phyloP scores from a whole-genome alignment of 2,113 vertebrate genomes.

The Arvicanthis niloticus region DNA sequence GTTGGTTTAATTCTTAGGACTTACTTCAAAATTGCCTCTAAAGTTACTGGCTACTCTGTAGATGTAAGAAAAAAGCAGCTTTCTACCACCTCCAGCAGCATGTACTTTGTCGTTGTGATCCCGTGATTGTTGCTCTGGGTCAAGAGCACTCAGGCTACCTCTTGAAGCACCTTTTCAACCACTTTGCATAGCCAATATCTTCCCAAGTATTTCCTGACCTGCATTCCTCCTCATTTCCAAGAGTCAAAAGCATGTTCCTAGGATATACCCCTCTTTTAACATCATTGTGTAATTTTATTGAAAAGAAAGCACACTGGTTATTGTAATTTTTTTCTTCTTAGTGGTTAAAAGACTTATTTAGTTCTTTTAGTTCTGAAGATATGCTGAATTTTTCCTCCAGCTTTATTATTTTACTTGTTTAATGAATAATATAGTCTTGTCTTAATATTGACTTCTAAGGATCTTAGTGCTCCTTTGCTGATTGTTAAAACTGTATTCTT shows the following conservation, averaged over 20 bases:
- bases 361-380: neutral
- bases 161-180: constrained; percentile 57
- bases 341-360: neutral
- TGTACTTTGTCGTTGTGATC: constrained; percentile 62
- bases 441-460: neutral
- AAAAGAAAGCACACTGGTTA: neutral
- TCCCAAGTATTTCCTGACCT: constrained; percentile 78
- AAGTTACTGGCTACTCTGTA: constrained; percentile 55
- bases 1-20: constrained; percentile 80
- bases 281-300: constrained; percentile 37
- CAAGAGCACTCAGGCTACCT: constrained; percentile 75
- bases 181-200: constrained; percentile 79
- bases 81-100: constrained; percentile 61
- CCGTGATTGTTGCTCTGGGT: neutral
- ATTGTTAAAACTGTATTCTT: constrained; percentile 26
- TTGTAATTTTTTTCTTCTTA: neutral
- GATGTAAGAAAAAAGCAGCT: neutral
- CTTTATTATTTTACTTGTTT: constrained; percentile 12
- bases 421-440: neutral
- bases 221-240: constrained; percentile 70
- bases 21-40: constrained; percentile 73
- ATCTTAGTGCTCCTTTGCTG: neutral
- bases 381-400: neutral
- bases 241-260: constrained; percentile 66
- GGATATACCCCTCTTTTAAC: constrained; percentile 73